Conservation (phyloP, 2,888 invertebrate genomes). For the Drosophila siamana region DNA sequence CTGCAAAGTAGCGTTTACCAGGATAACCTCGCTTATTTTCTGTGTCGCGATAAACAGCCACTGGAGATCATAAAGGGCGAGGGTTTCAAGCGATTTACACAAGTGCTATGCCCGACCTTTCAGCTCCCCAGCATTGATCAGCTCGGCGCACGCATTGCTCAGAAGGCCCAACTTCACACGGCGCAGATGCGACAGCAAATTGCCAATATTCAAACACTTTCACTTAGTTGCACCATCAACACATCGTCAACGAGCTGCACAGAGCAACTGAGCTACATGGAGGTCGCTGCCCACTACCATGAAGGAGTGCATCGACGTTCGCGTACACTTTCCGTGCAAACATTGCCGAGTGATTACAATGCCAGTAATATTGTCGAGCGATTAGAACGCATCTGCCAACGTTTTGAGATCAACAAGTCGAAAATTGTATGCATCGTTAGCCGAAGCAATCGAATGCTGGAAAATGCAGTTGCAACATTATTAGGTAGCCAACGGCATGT, state of each 20-base stretch:
- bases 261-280: conserved; percentile 29
- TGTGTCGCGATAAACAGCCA: conserved; percentile 56
- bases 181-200: conserved; percentile 33
- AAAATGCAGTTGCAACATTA: conserved; percentile 33
- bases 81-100: conserved; percentile 43
- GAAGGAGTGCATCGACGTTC: conserved; percentile 39
- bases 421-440: conserved; percentile 53
- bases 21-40: conserved; percentile 50
- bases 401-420: conserved; percentile 54
- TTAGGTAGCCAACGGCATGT: conserved; percentile 50
- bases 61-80: conserved; percentile 43
- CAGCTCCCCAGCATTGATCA: conserved; percentile 41
- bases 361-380: conserved; percentile 41
- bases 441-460: conserved; percentile 30
- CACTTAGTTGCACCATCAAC: conserved; percentile 50
- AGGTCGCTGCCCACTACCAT: conserved; percentile 49
- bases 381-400: conserved; percentile 46
- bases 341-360: conserved; percentile 35
- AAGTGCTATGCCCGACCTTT: conserved; percentile 35
- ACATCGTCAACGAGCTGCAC: neutral
- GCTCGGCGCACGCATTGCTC: conserved; percentile 26
- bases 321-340: conserved; percentile 36
- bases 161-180: conserved; percentile 34
- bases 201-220: conserved; percentile 23
- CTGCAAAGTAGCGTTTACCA: neutral